Percentiles rank a stretch among this genome's conserved stretches.
Evolutionary conservation across 2,797 vertebrate species (phyloP).

Genomic region (Synaphobranchus kaupii): DNA sequence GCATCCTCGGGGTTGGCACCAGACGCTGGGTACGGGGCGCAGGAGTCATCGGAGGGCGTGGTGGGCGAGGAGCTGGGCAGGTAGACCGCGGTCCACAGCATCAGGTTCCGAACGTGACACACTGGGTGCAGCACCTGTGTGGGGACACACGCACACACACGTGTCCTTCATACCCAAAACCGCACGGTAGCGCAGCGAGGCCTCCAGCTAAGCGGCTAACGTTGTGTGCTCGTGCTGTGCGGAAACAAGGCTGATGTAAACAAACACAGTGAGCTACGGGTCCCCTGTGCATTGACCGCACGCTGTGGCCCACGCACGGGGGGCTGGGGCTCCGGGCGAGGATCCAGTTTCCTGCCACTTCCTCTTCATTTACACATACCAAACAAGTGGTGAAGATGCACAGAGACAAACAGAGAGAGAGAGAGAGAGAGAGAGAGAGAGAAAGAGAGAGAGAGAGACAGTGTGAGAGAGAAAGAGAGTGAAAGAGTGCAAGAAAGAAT

Average conservation of each 20-base stretch:
- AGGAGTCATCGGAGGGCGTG: constrained; percentile 88
- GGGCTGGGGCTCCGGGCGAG: neutral
- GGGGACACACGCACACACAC: neutral
- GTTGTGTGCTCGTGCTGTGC: neutral
- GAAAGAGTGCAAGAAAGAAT: neutral
- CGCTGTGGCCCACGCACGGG: neutral
- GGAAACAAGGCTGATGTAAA: constrained; percentile 32
- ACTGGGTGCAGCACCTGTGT: constrained; percentile 92
- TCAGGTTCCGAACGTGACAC: constrained; percentile 93
- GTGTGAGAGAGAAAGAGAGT: too few relatives aligned
- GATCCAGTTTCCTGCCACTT: neutral
- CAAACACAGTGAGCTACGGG: constrained; percentile 29
- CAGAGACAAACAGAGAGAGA: neutral
- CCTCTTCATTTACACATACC: neutral
- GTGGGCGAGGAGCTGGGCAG: constrained; percentile 94
- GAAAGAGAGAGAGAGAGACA: neutral
- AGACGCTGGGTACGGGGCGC: constrained; percentile 87
- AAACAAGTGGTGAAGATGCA: neutral
- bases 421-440: neutral
- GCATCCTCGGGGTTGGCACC: constrained; percentile 85
- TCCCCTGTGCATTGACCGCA: constrained; percentile 14
- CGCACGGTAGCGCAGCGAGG: neutral
- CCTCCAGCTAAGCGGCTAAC: neutral
- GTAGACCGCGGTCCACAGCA: constrained; percentile 97
- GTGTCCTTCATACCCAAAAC: neutral